Evolutionary conservation across 1,140 invertebrate species (phyloP).

Genomic region (Homalodisca vitripennis): DNA sequence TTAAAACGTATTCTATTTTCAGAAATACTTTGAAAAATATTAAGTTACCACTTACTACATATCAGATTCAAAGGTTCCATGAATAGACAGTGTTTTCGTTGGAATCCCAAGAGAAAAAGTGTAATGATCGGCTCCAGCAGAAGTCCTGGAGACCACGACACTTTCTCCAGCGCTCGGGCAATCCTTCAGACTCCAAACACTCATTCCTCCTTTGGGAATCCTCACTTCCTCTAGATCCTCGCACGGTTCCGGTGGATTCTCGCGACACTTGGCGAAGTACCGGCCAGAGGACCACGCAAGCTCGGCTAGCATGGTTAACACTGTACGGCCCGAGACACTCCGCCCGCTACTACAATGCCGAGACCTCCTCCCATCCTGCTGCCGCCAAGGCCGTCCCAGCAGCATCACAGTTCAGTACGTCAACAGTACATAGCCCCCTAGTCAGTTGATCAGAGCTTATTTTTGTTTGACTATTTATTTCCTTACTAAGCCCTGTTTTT

Average conservation of each 20-base stretch:
- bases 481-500: no score
- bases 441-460: no score
- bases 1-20: no score
- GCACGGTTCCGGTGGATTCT: background rate
- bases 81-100: background rate
- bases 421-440: no score
- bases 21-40: no score
- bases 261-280: no score
- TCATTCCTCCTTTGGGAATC: background rate
- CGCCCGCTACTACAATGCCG: no score
- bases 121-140: background rate
- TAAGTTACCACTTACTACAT: background rate
- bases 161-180: background rate
- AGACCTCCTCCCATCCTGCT: no score
- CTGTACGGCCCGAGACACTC: background rate
- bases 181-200: background rate
- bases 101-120: background rate
- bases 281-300: background rate
- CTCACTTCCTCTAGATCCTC: background rate
- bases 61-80: background rate
- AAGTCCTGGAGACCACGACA: background rate
- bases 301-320: background rate
- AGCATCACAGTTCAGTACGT: no score
- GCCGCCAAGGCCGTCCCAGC: no score
- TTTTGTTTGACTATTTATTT: no score